Base-by-base conservation (phyloP, 2,888 invertebrate genomes). In the Drosophila falleni region DNA sequence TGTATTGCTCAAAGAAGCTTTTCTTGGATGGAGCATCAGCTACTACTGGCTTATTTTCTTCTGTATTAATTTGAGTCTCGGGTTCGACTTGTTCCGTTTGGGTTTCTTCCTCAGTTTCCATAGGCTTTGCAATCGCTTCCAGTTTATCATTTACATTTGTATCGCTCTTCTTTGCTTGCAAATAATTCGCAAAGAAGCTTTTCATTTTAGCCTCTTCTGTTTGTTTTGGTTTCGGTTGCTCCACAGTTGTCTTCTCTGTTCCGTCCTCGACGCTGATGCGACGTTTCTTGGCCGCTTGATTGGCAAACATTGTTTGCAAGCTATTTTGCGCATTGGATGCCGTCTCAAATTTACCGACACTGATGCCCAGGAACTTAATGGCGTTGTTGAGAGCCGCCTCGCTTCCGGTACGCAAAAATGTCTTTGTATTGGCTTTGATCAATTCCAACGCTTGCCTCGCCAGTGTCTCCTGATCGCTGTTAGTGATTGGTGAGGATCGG, bases 271-370 rank as follows among this genome's bases (percentile, higher is more conserved):
- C 71, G n/a, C 89, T 87, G 5, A 78, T 46, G 46, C 70, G 79
- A 71, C 86, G 79, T 65, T 83, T 89, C 87, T 89, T 87, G 10
- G 88, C 82, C 9, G 79, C 81, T 63, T 92, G 91, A 67, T 92
- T 93, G 78, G 93, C 93, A 86, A 95, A 95, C 91, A 95, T 95
- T 64, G 94, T 93, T 46, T 94, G 93, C 49, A 95, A 94, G 61
- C 93, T 94, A 77, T 93, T 94, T 8, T 93, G 94, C 71, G 94
- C 94, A 61, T 64, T 91, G 10, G 94, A 93, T 54, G 93, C 92
- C 51, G 95, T 94, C 91, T 95, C 95, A 92, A 97, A 97, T 91
- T 97, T 97, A 0, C 96, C 95, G 13, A 95, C 96, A 89, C 96
- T 96, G n/a, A 97, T 93, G 0, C 96, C 96, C 16, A 97, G 92